Evolutionary conservation across 2,888 invertebrate genomes (phyloP), one percentile per base, ranked within the genome.

Genomic region (Helicoverpa assulta): DNA sequence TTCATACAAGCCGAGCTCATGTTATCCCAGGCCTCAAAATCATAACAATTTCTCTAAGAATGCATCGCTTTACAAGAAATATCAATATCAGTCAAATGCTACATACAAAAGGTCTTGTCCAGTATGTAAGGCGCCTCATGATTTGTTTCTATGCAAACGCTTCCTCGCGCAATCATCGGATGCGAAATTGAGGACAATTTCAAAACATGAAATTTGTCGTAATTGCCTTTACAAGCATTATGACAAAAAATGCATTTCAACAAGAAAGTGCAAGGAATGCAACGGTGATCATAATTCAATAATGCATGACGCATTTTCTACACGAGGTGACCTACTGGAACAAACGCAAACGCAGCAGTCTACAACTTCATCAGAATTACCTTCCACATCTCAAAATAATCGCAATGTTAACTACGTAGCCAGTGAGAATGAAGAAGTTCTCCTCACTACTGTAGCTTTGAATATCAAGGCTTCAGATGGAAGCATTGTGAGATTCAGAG

Each of bases 191-290:
- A 55, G 55, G 55, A 55, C 55, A 55, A 55, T 55, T 55, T 33
- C 55, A 33, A 29, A 55, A 37, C 37, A 33, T 37, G 18, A 55
- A n/a, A 55, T 55, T 55, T 55, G 55, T 55, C 55, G 55, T 55
- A 55, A 55, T 55, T 55, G 55, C 33, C 55, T 55, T n/a, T 55
- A 29, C 55, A 55, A 55, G 33, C 55, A 55, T 55, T 55, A 55
- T 55, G 55, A 55, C 55, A 55, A 29, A 29, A 29, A 29, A 29
- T 29, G 29, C 29, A 29, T 29, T 29, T 29, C 29, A 6, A 29
- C 29, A 6, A 29, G 29, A 29, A 29, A 7, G 29, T 29, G 29
- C 29, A 29, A 29, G 29, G 29, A 29, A 29, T 29, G 29, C 29
- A 29, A 29, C 29, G 29, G 29, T 29, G 29, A 29, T 29, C 29